These are phyloP conservation scores for Suillia variegata DNA, from an alignment of 2,888 invertebrate genomes.

Conservation along the genomic window DNA sequence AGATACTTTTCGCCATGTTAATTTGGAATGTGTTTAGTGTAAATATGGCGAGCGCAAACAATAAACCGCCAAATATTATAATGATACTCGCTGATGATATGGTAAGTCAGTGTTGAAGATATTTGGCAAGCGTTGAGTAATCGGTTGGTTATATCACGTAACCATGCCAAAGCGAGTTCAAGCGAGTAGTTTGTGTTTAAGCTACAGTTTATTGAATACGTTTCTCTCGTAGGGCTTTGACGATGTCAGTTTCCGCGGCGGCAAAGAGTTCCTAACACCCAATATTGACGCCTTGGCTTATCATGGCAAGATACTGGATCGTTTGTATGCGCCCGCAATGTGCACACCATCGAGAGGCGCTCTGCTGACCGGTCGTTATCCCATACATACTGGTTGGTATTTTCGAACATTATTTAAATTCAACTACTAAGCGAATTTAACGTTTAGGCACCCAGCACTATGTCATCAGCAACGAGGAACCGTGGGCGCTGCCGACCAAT, in stretches of 20 bases:
- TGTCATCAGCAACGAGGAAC: constrained; percentile 71
- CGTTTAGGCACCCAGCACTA: constrained; percentile 72
- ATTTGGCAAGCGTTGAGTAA: background rate
- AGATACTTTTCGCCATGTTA: too few species aligned
- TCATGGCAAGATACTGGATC: constrained; percentile 82
- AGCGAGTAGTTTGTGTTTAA: background rate
- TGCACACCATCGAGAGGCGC: constrained; percentile 86
- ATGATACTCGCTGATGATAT: constrained; percentile 83
- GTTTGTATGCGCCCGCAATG: constrained; percentile 78
- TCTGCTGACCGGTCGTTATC: constrained; percentile 84
- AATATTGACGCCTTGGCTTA: constrained; percentile 88
- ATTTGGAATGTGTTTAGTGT: background rate
- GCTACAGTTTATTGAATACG: background rate
- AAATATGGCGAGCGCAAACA: background rate
- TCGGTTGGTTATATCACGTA: too few species aligned
- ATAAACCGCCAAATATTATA: constrained; percentile 68
- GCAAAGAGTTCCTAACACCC: constrained; percentile 84
- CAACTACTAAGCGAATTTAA: background rate
- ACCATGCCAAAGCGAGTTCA: too few species aligned
- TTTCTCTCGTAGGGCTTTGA: constrained; percentile 80
- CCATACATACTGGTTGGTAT: constrained; percentile 72
- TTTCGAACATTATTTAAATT: background rate
- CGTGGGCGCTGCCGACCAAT: constrained; percentile 72
- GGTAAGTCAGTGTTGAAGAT: constrained; percentile 62
- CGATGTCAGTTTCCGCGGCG: constrained; percentile 89